Conservation (phyloP, 1,140 invertebrate genomes). For the Telenomus remus region DNA sequence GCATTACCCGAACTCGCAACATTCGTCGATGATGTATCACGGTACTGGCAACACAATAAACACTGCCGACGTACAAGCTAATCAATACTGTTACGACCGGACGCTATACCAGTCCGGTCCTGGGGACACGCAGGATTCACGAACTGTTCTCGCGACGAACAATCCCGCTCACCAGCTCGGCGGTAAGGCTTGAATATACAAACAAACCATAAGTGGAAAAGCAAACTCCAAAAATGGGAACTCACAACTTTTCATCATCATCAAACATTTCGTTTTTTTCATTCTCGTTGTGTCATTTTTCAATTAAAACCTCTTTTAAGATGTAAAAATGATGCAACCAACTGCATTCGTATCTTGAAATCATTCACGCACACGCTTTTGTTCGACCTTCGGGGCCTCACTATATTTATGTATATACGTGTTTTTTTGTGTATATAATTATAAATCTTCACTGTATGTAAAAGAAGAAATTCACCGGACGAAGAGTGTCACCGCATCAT, state of each 20-base stretch:
- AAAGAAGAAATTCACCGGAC: slow-evolving; percentile 24
- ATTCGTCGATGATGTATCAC: slow-evolving; percentile 77
- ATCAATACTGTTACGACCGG: slow-evolving; percentile 80
- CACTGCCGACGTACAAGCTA: slow-evolving; percentile 73
- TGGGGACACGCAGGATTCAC: slow-evolving; percentile 75
- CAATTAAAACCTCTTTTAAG: neutral
- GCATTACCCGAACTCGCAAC: slow-evolving; percentile 73
- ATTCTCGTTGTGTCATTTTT: neutral
- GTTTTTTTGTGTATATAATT: slow-evolving; percentile 27
- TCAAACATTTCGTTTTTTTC: neutral
- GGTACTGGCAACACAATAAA: slow-evolving; percentile 70
- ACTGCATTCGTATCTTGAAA: no score
- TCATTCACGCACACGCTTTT: slow-evolving; percentile 1
- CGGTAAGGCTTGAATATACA: slow-evolving; percentile 76
- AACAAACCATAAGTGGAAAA: neutral
- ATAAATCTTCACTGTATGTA: slow-evolving; percentile 18
- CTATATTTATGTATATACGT: slow-evolving; percentile 29
- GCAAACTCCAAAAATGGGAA: neutral
- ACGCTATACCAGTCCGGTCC: slow-evolving; percentile 76
- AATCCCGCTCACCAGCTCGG: slow-evolving; percentile 77
- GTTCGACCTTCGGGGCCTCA: slow-evolving; percentile 9
- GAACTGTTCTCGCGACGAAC: slow-evolving; percentile 67
- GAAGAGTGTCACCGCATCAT: slow-evolving; percentile 18
- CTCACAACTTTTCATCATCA: neutral
- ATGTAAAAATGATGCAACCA: no score